Evolutionary conservation across 2,113 vertebrate genomes (phyloP), one percentile per base, ranked within the genome.

Genomic region (Uropsilus gracilis): DNA sequence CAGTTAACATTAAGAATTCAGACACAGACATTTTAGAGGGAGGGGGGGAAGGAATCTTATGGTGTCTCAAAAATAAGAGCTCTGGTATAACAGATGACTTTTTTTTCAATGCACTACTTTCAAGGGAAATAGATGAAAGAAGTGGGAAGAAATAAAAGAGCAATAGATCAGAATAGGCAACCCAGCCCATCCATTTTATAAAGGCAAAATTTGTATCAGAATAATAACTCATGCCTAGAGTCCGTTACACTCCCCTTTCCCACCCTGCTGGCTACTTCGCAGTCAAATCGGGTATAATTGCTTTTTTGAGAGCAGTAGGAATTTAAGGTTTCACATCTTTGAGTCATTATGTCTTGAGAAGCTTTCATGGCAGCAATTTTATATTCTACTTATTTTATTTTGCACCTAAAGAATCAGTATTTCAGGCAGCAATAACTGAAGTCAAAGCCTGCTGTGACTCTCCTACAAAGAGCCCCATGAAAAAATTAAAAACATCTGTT

Each of bases 381-480:
- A 39, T 83, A 78, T 14, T 48, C 73, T 89, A 16, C 11, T 68
- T 63, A 57, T 59, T 90, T 86, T 32, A 48, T 42, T 69, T 73
- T 89, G 22, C 18, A 82, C 39, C 61, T n/a, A 69, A 96, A 84
- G 80, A 50, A 30, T 77, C n/a, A 76, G 22, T 14, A 87, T 59
- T 92, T 96, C 63, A 85, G 30, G 28, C 63, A 46, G 44, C 5
- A 90, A 88, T 90, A 94, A 77, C 76, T 82, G 69, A 96, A 92
- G 91, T 57, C 13, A 50, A 75, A 89, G 75, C 28, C 63, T 42
- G 8, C 22, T 55, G 53, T 6, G 86, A 53, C 66, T 90, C 18
- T 94, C 44, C 22, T 69, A 57, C 28, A 87, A 90, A 78, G 13
- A 76, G 14, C 17, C 9, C 80, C 80, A n/a, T 80, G 83, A 84